Evolutionary conservation across 2,113 vertebrate species (phyloP).

Genomic region (Pitta sordida): DNA sequence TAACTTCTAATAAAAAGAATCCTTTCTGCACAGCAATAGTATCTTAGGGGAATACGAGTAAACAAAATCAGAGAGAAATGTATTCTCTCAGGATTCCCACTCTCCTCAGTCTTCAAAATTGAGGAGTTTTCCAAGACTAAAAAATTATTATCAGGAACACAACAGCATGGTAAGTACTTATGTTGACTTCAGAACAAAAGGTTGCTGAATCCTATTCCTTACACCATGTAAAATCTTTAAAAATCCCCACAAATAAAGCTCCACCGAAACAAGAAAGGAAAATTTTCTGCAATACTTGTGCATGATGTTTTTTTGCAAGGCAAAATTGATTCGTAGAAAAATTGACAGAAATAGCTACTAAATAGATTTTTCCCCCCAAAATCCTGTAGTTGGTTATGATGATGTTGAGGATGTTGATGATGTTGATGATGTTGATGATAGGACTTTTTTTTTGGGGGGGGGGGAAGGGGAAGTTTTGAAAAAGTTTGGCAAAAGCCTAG

Average conservation of each 20-base stretch:
- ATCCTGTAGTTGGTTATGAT: background rate
- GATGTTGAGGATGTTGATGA: background rate
- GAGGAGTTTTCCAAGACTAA: background rate
- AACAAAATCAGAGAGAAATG: background rate
- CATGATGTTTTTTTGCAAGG: background rate
- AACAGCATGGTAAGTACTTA: background rate
- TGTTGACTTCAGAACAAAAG: background rate
- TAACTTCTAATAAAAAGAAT: background rate
- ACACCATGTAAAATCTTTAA: background rate
- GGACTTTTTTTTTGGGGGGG: background rate
- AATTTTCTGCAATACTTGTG: background rate
- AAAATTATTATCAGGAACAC: background rate
- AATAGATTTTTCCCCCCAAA: rapidly evolving
- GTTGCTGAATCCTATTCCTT: background rate
- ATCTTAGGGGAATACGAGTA: background rate
- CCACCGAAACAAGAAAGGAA: rapidly evolving
- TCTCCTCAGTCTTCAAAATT: background rate
- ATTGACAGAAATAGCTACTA: background rate
- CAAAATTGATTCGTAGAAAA: background rate
- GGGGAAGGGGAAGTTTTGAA: background rate
- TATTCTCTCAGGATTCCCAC: background rate
- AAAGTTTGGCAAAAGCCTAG: background rate
- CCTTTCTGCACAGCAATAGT: background rate
- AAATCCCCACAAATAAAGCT: background rate
- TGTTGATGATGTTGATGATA: background rate